Conservation (phyloP, 2,888 invertebrate genomes). For the Adelognathus sp. region DNA sequence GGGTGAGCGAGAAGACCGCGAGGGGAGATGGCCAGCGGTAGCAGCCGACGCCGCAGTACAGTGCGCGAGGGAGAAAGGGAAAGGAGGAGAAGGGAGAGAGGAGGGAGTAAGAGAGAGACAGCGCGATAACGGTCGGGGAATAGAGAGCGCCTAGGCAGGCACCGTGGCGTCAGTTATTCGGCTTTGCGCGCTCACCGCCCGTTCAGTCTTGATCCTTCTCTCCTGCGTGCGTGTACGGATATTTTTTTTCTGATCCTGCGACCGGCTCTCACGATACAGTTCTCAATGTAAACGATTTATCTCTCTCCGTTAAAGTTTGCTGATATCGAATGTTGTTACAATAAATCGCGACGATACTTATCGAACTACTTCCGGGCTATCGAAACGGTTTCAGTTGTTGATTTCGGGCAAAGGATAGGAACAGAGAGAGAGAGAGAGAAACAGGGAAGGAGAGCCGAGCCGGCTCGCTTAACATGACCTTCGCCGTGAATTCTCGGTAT, state of each 20-base stretch:
- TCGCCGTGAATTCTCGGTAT: constrained; percentile 24
- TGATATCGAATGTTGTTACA: not conserved
- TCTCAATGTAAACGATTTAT: not conserved
- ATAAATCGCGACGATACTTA: not conserved
- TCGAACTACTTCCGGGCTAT: not conserved
- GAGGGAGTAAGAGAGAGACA: constrained; percentile 59
- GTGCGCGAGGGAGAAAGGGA: constrained; percentile 49
- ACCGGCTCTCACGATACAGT: not conserved
- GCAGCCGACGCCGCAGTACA: constrained; percentile 32
- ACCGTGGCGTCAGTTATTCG: constrained; percentile 67
- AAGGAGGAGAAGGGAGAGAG: constrained; percentile 38
- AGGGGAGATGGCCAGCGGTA: constrained; percentile 24
- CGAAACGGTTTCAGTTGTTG: not conserved
- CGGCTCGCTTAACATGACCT: constrained; percentile 38
- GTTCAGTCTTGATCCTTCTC: constrained; percentile 50
- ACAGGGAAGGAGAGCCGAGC: constrained; percentile 27
- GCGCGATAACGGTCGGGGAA: constrained; percentile 64
- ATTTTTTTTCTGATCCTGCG: not conserved
- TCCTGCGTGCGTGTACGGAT: constrained; percentile 42
- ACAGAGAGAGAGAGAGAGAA: not conserved
- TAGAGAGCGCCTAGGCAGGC: constrained; percentile 59
- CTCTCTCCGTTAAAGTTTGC: not conserved
- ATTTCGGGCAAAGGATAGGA: not conserved
- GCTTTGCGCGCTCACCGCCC: constrained; percentile 61
- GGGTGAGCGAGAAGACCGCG: constrained; percentile 41